Percentiles rank a stretch among this genome's conserved stretches.
Conservation (phyloP, 2,113 vertebrate genomes). For the Myxocyprinus asiaticus region DNA sequence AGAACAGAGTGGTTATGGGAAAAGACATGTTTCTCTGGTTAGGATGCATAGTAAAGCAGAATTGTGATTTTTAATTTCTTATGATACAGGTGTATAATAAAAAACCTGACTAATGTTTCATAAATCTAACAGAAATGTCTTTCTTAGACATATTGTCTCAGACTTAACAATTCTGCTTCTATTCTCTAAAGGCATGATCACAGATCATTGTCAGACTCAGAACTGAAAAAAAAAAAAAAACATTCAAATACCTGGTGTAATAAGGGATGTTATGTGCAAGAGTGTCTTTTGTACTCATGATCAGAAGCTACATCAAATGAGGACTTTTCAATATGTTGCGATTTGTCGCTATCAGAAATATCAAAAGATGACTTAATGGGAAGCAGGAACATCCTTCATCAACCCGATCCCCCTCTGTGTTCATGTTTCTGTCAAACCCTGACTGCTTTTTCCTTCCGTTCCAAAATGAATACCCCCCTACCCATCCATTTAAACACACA, state of each 20-base stretch:
- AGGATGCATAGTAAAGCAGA: too few species aligned
- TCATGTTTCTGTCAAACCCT: conserved; percentile 9
- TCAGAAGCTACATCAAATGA: neutral
- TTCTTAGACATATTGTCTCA: too few species aligned
- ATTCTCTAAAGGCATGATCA: too few species aligned
- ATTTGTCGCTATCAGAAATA: conserved; percentile 18
- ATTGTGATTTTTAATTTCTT: too few species aligned
- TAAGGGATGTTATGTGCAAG: neutral
- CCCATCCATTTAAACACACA: conserved; percentile 35
- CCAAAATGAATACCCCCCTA: conserved; percentile 40
- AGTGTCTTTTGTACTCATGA: neutral
- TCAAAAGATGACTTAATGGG: conserved; percentile 27
- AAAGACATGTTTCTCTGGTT: too few species aligned
- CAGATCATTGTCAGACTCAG: too few species aligned
- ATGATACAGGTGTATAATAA: too few species aligned
- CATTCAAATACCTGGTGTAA: neutral
- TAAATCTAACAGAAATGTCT: too few species aligned
- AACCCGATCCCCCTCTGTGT: neutral
- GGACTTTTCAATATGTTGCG: neutral
- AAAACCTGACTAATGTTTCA: too few species aligned
- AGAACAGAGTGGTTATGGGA: too few species aligned
- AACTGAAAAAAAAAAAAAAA: too few species aligned
- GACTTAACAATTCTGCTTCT: too few species aligned
- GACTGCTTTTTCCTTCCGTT: conserved; percentile 17
- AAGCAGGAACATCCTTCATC: conserved; percentile 21